phyloP scores from a whole-genome alignment of 2,113 vertebrate species.

The Terrapene triunguis region DNA sequence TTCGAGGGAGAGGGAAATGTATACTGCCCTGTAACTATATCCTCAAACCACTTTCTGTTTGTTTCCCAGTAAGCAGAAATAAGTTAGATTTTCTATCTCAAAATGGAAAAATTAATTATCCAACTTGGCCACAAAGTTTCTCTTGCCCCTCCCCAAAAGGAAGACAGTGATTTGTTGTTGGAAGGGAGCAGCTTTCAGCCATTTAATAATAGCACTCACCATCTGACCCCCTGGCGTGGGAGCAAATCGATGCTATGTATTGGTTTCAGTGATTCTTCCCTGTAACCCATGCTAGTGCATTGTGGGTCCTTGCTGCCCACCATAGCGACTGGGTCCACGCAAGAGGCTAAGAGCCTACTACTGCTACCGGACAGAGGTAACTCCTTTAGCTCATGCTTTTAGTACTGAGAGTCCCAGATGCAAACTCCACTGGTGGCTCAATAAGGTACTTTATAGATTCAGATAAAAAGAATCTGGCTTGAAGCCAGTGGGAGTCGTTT shows the following conservation, averaged over 20 bases:
- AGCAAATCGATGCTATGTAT: background rate
- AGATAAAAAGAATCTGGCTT: background rate
- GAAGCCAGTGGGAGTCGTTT: background rate
- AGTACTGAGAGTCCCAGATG: background rate
- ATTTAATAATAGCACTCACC: background rate
- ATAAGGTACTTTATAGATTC: background rate
- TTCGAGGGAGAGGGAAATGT: constrained; percentile 49
- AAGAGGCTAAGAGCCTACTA: background rate
- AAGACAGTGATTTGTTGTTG: constrained; percentile 9
- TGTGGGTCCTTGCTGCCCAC: background rate
- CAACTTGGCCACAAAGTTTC: background rate
- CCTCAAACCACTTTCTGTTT: constrained; percentile 55
- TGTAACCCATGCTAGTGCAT: background rate
- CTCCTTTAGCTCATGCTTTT: background rate
- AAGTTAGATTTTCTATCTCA: background rate
- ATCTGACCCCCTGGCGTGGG: constrained; percentile 35
- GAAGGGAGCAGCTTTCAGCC: constrained; percentile 13
- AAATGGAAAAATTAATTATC: constrained; percentile 41
- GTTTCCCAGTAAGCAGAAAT: constrained; percentile 61
- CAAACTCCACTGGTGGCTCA: background rate
- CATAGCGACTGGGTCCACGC: background rate
- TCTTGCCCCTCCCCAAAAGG: constrained; percentile 26
- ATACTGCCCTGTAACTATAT: constrained; percentile 49
- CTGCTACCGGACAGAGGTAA: background rate
- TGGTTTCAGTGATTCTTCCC: constrained; percentile 23